Evolutionary conservation across 2,888 invertebrate species (phyloP), one percentile per base, ranked within the genome.

Genomic region (Oscheius sp.): DNA sequence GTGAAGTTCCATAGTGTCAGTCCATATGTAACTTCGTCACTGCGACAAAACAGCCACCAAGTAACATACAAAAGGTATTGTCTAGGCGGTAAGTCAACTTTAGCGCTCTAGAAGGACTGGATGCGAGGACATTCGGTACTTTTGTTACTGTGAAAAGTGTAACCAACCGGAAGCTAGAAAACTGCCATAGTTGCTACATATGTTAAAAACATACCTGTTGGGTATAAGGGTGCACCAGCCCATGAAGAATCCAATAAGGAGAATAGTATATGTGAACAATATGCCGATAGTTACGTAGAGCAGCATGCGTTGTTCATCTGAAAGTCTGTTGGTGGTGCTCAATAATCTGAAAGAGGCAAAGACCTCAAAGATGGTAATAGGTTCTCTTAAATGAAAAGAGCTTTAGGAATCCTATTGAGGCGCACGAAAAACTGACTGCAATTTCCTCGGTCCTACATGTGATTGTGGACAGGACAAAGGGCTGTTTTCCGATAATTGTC

Each of bases 191-290:
- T 21, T 21, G 21, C 21, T 21, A 21, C 21, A 21, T 21, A 21
- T 21, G 21, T 21, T 21, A 21, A 21, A 21, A 42, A 72, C 75
- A 33, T 55, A 81, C 76, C 70, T 77, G 13, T 66, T 79, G 13
- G 84, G 84, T 37, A 84, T 74, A 37, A 84, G 73, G 9, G 84
- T 79, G 74, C 84, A 84, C 81, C 83, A 84, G 50, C 83, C 76
- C 76, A 84, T 84, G 78, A 84, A 84, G 76, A 84, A 84, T 47
- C 74, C 75, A 70, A 84, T 80, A 33, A 84, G 77, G 13, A 84
- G 53, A 47, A 84, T 51, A 2, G 84, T 84, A 71, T 82, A 84
- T 48, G 76, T 58, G 72, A 84, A 77, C 42, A 84, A 76, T 71
- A 84, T 76, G 37, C 71, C 76, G 51, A 81, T 80, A 21, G 81